These are phyloP conservation scores for Ctenopoma kingsleyae DNA, from an alignment of 2,797 vertebrate species.

Conservation along the genomic window DNA sequence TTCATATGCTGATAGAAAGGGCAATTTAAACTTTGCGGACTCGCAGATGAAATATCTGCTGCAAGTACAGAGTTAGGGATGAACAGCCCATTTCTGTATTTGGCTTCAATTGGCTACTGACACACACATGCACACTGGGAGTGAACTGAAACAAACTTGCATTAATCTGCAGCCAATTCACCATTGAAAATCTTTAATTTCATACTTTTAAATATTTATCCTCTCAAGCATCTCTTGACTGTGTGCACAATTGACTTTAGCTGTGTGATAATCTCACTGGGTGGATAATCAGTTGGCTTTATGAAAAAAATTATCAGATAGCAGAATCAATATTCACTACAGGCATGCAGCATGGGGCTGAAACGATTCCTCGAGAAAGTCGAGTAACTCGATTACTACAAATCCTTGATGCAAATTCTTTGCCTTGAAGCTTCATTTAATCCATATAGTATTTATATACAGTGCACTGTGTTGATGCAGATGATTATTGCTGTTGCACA, in stretches of 20 bases:
- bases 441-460: too few species aligned
- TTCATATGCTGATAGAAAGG: background rate
- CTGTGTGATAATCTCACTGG: constrained; percentile 40
- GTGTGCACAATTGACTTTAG: constrained; percentile 38
- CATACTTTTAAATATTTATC: constrained; percentile 49
- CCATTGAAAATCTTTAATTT: constrained; percentile 51
- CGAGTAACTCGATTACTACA: too few species aligned
- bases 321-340: constrained; percentile 40
- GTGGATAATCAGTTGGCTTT: constrained; percentile 36
- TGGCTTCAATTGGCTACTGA: background rate
- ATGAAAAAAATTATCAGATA: constrained; percentile 38
- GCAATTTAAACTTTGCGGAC: constrained; percentile 29
- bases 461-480: too few species aligned
- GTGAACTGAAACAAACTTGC: constrained; percentile 1
- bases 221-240: constrained; percentile 34
- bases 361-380: too few species aligned
- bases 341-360: background rate
- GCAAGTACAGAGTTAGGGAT: background rate
- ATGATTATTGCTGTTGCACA: too few species aligned
- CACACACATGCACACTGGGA: constrained; percentile 5
- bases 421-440: too few species aligned
- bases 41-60: constrained; percentile 25
- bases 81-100: constrained; percentile 20
- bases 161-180: constrained; percentile 19
- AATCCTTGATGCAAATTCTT: too few species aligned